Evolutionary conservation across 2,888 invertebrate species (phyloP).

Genomic region (Nebria brevicollis): DNA sequence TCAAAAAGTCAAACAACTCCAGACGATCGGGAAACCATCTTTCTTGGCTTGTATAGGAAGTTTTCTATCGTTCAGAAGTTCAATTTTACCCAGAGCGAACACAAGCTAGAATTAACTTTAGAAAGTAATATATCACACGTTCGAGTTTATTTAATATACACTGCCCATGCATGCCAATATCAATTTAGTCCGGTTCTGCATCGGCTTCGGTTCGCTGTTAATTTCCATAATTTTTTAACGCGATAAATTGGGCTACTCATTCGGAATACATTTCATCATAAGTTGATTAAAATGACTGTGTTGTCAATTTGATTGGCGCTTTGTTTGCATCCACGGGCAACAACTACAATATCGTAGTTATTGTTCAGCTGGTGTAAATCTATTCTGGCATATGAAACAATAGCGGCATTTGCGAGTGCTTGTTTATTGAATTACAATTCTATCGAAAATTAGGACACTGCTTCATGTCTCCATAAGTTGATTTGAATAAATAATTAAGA

Average conservation of each 20-base stretch:
- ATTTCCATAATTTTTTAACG: not conserved
- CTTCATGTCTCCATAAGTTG: not conserved
- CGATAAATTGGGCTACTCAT: constrained; percentile 3
- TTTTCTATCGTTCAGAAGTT: constrained; percentile 9
- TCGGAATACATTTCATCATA: constrained; percentile 24
- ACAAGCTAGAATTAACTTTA: constrained; percentile 18
- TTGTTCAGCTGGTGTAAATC: not conserved
- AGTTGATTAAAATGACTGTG: constrained; percentile 24
- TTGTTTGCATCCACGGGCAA: not conserved
- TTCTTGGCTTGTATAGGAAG: not conserved
- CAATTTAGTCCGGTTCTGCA: not conserved
- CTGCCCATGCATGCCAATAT: constrained; percentile 21
- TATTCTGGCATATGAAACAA: not conserved
- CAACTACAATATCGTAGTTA: not conserved
- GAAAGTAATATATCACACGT: constrained; percentile 25
- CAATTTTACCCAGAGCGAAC: not conserved
- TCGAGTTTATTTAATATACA: constrained; percentile 18
- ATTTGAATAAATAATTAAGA: not conserved
- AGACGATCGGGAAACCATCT: not conserved
- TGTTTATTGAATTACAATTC: not conserved
- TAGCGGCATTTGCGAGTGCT: not conserved
- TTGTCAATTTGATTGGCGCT: constrained; percentile 15
- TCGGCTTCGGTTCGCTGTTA: not conserved
- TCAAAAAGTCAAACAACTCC: constrained; percentile 30
- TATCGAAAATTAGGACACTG: not conserved